These are phyloP conservation scores for Schizotus pectinicornis DNA, from an alignment of 2,888 invertebrate species.

Conservation along the genomic window DNA sequence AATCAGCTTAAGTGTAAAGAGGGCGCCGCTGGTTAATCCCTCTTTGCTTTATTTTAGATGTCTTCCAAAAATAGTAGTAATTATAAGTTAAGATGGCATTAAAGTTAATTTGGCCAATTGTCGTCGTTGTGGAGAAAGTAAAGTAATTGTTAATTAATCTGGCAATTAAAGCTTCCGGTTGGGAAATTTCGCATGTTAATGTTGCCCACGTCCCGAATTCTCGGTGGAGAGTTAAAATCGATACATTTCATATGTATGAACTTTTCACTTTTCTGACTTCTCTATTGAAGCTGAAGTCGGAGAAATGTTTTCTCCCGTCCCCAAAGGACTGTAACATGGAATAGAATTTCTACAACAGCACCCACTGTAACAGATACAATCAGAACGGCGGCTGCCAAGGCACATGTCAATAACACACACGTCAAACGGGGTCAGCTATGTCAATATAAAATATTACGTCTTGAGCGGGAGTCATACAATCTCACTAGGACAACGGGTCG, in stretches of 20 bases:
- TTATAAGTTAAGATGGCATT: conserved; percentile 12
- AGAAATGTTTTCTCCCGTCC: conserved; percentile 33
- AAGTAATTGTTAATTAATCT: conserved; percentile 3
- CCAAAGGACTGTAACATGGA: conserved; percentile 46
- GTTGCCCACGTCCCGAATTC: too few species aligned
- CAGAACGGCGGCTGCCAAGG: conserved; percentile 42
- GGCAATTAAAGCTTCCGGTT: background rate
- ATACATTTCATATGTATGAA: conserved; percentile 25
- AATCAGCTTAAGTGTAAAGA: conserved; percentile 21
- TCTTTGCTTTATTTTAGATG: conserved; percentile 17
- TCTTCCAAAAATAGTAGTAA: conserved; percentile 18
- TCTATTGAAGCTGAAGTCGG: conserved; percentile 28
- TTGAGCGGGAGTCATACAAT: conserved; percentile 8
- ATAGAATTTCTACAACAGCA: conserved; percentile 47
- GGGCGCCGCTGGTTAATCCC: conserved; percentile 21
- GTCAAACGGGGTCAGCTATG: conserved; percentile 42
- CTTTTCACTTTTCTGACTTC: conserved; percentile 35
- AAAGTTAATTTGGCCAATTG: conserved; percentile 11
- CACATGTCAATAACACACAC: conserved; percentile 48
- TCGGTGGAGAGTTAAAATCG: conserved; percentile 3
- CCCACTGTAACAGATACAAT: conserved; percentile 46
- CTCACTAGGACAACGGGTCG: conserved; percentile 10
- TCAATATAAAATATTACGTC: conserved; percentile 15
- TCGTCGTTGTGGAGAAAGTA: background rate
- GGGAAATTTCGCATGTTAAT: background rate